Evolutionary conservation across 2,888 invertebrate genomes (phyloP), one percentile per base, ranked within the genome.

Genomic region (Dromius quadrimaculatus): DNA sequence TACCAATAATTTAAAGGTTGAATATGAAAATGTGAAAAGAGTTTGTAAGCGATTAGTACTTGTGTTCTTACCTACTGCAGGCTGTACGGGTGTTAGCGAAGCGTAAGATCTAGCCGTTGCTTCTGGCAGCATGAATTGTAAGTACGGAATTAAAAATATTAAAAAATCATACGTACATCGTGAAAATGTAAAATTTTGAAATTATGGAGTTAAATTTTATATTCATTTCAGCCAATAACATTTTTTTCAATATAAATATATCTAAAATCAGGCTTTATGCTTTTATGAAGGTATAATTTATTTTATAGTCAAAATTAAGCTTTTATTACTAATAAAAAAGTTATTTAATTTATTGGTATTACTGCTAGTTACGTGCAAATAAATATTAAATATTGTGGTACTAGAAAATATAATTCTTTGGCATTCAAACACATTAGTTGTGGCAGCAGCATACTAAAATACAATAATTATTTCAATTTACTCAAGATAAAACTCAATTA

Each of bases 21-120:
- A 17, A 38, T 6, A 38, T 1, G 28, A 19, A 61, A 17, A 36
- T 47, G 17, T 17, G 3, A 17, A 45, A 62, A 43, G 28, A 28
- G 17, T 23, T 28, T 65, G 20, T 47, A 66, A 69, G 68, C 61
- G 32, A 59, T 54, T 57, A 68, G 59, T 54, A 36, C 50, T 20
- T 69, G 68, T 72, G 74, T 74, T 80, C 84, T 84, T 83, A 84
- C 84, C 84, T 83, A 84, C 82, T 76, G 83, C 79, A 79, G 83
- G 82, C 78, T 83, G 82, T 77, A 84, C 83, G 76, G 85, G 84
- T 80, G 85, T 85, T 80, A 86, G 82, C 78, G 85, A 85, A 77
- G 85, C 84, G 80, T 86, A 86, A 74, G 85, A 86, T 78, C 85
- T 83, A 81, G 84, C 81, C 77, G 82, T 81, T 79, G 81, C 83